Base-by-base conservation (phyloP, 2,888 invertebrate genomes). In the Scaptomyza reducta region DNA sequence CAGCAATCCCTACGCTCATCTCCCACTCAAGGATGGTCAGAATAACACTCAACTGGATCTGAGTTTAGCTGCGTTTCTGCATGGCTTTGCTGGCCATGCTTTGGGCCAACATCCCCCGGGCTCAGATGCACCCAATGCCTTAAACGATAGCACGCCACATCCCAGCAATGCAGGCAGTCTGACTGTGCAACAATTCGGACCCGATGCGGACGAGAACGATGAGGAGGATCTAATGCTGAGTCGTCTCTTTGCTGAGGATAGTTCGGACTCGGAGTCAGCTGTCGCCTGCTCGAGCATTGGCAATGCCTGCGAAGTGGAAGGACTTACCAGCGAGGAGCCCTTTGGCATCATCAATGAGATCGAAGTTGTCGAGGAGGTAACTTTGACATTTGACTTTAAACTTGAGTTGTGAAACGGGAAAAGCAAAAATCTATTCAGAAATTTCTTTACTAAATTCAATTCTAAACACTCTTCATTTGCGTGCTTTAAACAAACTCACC, bases 21-120 rank as follows among this genome's bases (percentile, higher is more conserved):
- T 91, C 46, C 91, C 91, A 6, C 73, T 92, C 76, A 80, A 93
- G 91, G 83, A 89, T 93, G 73, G 93, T 91, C 70, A 92, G 77
- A 71, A 76, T 25, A 67, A 93, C 25, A 80, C 63, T 41, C 79
- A 79, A 18, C 56, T 88, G 51, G 89, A 90, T 74, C 59, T 90
- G 16, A 85, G 80, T 27, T 42, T 90, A 50, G 87, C 90, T 3
- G 86, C 81, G 1, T 73, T 87, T 3, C 57, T 90, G 1, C 85
- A 90, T 9, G 82, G 79, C 3, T 77, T 89, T 31, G 75, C 64
- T 4, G 63, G 42, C 13, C 44, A 57, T 58, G 65, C 33, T 10
- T 62, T 42, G 42, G 14, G 38, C 3, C 16, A 33, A 35, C 18
- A 16, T 59, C 60, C 27, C 2, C 25, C 27, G 6, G 35, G 38